Conservation (phyloP, 2,113 vertebrate genomes). For the Thoracochromis brauschi region DNA sequence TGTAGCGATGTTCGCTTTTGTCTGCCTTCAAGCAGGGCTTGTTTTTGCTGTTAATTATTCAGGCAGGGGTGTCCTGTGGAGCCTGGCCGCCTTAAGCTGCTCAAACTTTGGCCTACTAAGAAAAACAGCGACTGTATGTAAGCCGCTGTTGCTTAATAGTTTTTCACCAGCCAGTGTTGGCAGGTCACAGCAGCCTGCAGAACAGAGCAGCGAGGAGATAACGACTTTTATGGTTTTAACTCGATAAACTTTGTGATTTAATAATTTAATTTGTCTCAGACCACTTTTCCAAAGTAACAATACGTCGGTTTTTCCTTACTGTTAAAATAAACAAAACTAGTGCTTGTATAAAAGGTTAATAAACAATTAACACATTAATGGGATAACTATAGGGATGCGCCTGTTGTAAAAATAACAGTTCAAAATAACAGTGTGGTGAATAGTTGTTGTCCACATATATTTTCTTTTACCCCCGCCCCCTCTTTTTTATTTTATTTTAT, state of each 20-base stretch:
- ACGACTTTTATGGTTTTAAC: not conserved
- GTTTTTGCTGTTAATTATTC: not conserved
- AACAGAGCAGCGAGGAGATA: not conserved
- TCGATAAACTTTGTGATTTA: not conserved
- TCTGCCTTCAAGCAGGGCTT: not conserved
- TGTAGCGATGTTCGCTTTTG: not conserved
- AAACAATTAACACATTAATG: not conserved
- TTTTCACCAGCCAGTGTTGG: not conserved
- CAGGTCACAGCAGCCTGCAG: not conserved
- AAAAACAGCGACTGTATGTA: not conserved
- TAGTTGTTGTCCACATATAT: not conserved
- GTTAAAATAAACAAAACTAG: not conserved
- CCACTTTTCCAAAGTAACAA: not conserved
- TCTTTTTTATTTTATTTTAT: not conserved
- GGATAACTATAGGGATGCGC: not conserved
- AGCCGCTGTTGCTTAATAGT: not conserved
- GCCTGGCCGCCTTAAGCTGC: not conserved
- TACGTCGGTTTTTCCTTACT: not conserved
- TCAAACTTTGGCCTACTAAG: not conserved
- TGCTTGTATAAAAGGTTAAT: not conserved
- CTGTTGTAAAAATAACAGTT: not conserved
- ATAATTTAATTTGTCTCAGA: not conserved
- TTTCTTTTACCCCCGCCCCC: accelerated
- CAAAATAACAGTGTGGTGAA: not conserved
- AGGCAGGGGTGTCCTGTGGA: not conserved